These are phyloP conservation scores for Diplolepis rosae DNA, from an alignment of 2,888 invertebrate genomes.

Conservation along the genomic window DNA sequence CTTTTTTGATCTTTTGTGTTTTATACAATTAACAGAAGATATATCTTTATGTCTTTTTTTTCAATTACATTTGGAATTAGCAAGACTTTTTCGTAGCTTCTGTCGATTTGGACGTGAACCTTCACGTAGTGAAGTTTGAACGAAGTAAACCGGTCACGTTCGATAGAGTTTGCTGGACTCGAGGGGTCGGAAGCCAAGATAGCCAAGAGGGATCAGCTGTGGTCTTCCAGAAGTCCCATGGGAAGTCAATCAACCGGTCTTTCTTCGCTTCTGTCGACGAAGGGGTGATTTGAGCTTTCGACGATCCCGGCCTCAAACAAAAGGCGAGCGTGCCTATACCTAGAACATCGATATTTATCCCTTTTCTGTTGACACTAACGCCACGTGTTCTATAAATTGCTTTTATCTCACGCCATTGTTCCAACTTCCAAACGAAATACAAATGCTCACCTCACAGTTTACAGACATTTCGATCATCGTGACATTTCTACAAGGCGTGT, in stretches of 20 bases:
- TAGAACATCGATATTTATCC: constrained; percentile 38
- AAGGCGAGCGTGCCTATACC: constrained; percentile 1
- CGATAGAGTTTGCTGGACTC: constrained; percentile 56
- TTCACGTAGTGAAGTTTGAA: neutral
- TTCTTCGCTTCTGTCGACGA: constrained; percentile 62
- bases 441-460: constrained; percentile 6
- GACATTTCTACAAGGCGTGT: constrained; percentile 4
- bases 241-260: constrained; percentile 73
- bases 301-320: constrained; percentile 14
- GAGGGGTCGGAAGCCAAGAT: constrained; percentile 60
- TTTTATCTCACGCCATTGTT: constrained; percentile 11
- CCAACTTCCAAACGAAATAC: constrained; percentile 3
- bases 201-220: constrained; percentile 72
- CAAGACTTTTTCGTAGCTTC: constrained; percentile 7
- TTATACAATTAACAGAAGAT: too few species aligned
- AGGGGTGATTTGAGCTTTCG: constrained; percentile 54
- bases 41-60: neutral
- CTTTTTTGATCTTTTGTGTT: too few species aligned
- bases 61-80: constrained; percentile 27
- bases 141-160: constrained; percentile 70
- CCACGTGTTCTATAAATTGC: constrained; percentile 32
- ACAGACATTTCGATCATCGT: constrained; percentile 21
- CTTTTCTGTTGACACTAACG: constrained; percentile 40
- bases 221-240: constrained; percentile 70
- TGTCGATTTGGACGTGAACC: constrained; percentile 1